Evolutionary conservation across 2,113 vertebrate species (phyloP).

Genomic region (Connochaetes taurinus): DNA sequence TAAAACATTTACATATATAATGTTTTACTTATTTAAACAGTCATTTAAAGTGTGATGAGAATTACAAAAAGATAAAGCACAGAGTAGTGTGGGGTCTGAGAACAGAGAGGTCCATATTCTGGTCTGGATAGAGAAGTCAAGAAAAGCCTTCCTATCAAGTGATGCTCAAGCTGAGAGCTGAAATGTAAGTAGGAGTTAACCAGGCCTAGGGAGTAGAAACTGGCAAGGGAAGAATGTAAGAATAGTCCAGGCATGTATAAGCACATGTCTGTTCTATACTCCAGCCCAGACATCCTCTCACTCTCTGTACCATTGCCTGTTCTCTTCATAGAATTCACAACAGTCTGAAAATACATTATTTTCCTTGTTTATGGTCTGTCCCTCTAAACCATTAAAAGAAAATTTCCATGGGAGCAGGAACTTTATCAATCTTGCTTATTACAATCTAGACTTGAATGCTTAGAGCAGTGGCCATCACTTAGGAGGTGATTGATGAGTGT

Average conservation of each 20-base stretch:
- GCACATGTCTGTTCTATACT: background rate
- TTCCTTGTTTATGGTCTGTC: background rate
- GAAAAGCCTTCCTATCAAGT: background rate
- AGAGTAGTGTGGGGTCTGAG: background rate
- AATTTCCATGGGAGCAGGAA: background rate
- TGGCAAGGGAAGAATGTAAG: background rate
- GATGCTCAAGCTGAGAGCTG: background rate
- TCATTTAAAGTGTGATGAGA: background rate
- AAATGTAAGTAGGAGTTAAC: background rate
- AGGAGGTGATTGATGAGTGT: background rate
- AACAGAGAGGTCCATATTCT: background rate
- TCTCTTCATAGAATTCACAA: background rate
- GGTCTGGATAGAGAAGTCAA: background rate
- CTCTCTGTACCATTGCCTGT: background rate
- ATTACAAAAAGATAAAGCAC: background rate
- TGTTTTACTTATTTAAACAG: background rate
- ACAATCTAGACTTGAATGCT: background rate
- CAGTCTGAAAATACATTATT: background rate
- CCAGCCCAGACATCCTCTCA: background rate
- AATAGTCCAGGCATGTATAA: background rate
- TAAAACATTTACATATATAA: background rate
- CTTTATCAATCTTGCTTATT: background rate
- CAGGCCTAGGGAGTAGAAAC: background rate
- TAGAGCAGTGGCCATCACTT: background rate
- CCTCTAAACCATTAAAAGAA: background rate